Conservation (phyloP, 2,888 invertebrate genomes). For the Linnaemya tessellans region DNA sequence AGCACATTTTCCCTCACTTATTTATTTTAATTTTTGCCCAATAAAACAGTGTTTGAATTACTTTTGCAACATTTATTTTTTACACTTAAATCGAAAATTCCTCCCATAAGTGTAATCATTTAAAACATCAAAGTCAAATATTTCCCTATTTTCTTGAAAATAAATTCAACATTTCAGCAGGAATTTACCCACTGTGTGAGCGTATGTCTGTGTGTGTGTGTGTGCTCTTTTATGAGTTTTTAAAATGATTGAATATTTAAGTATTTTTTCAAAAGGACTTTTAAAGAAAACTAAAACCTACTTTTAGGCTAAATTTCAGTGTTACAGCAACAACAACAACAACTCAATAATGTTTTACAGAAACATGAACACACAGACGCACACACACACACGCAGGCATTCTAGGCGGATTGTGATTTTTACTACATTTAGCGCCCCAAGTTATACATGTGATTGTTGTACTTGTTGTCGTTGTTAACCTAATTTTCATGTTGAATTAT, state of each 20-base stretch:
- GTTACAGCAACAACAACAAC: slow-evolving; percentile 19
- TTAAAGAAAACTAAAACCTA: slow-evolving; percentile 36
- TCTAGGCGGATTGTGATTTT: slow-evolving; percentile 42
- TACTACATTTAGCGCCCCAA: slow-evolving; percentile 51
- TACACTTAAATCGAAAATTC: no score
- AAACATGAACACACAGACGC: neutral
- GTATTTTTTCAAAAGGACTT: neutral
- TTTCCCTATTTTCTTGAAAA: no score
- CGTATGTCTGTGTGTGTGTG: no score
- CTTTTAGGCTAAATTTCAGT: slow-evolving; percentile 37
- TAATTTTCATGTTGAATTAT: slow-evolving; percentile 72
- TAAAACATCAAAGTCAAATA: no score
- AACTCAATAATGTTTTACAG: neutral
- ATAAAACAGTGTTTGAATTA: no score
- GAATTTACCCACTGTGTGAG: neutral
- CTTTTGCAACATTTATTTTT: no score
- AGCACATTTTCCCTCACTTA: no score
- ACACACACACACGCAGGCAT: neutral
- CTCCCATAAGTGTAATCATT: no score
- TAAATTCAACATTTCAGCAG: neutral
- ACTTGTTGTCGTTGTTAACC: slow-evolving; percentile 71
- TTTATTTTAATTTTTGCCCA: no score
- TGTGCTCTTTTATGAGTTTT: neutral
- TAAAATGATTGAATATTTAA: slow-evolving; percentile 2
- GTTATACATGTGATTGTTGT: slow-evolving; percentile 53